Percentiles rank a stretch among this genome's conserved stretches.
Evolutionary conservation across 2,888 invertebrate species (phyloP).

Genomic region (Polyommatus icarus): DNA sequence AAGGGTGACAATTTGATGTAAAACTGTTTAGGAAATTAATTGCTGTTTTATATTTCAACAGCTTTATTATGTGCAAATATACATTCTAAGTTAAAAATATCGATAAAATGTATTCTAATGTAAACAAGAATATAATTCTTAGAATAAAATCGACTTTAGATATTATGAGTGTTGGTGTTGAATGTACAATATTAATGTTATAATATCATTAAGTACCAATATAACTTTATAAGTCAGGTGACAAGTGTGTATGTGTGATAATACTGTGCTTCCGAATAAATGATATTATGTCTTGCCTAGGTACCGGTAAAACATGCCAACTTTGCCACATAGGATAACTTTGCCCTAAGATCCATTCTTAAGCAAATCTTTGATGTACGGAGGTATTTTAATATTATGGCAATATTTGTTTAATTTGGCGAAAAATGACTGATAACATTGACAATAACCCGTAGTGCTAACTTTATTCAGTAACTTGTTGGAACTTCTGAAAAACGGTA

Average conservation of each 20-base stretch:
- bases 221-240: background rate
- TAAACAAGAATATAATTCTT: slow-evolving; percentile 1
- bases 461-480: no score
- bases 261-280: slow-evolving; percentile 50
- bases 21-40: background rate
- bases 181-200: background rate
- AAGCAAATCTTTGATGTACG: no score
- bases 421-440: no score
- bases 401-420: no score
- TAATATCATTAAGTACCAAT: background rate
- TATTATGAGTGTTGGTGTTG: background rate
- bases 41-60: background rate
- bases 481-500: no score
- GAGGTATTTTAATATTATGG: no score
- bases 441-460: no score
- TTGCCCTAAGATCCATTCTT: no score
- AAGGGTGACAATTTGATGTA: background rate
- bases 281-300: slow-evolving; percentile 50
- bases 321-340: no score
- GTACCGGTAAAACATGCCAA: no score
- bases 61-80: background rate
- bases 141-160: background rate
- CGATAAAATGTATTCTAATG: background rate
- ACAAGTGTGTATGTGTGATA: slow-evolving; percentile 37
- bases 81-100: background rate